Evolutionary conservation across 2,888 invertebrate species (phyloP).

Genomic region (Ceriagrion tenellum): DNA sequence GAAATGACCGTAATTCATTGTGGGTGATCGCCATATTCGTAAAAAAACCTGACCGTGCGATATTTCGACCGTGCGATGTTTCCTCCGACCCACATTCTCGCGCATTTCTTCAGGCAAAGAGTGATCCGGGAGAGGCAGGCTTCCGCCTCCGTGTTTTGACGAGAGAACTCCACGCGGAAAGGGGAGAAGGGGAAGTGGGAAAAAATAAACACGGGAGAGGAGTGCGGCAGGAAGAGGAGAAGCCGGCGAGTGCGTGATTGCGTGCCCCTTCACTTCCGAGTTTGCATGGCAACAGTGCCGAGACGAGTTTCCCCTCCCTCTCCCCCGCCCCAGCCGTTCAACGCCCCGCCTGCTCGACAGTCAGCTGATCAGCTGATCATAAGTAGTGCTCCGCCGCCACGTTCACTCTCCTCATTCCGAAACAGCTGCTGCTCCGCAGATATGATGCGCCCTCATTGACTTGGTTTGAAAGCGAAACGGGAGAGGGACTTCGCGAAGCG

Average conservation of each 20-base stretch:
- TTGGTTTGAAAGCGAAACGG: slow-evolving; percentile 13
- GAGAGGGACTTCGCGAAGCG: not conserved
- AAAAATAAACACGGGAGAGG: not conserved
- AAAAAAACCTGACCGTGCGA: not conserved
- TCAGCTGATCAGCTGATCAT: slow-evolving; percentile 8
- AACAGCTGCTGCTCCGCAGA: not conserved
- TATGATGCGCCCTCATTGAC: not conserved
- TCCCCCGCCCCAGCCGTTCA: not conserved
- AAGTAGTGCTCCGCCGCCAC: not conserved
- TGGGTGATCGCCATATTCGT: not conserved
- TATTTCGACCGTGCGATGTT: not conserved
- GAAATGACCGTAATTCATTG: not conserved
- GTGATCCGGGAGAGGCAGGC: not conserved
- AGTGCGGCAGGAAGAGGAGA: not conserved
- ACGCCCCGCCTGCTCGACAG: not conserved
- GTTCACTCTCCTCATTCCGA: not conserved
- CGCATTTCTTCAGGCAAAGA: not conserved
- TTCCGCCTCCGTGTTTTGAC: not conserved
- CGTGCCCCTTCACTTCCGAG: slow-evolving; percentile 21
- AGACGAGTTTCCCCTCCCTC: slow-evolving; percentile 6
- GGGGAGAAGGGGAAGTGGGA: not conserved
- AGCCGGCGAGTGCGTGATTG: not conserved
- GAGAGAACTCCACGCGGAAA: not conserved
- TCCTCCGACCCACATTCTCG: not conserved
- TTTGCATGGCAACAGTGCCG: slow-evolving; percentile 7